These are phyloP conservation scores for Thereva nobilitata DNA, from an alignment of 2,888 invertebrate genomes.

Conservation along the genomic window DNA sequence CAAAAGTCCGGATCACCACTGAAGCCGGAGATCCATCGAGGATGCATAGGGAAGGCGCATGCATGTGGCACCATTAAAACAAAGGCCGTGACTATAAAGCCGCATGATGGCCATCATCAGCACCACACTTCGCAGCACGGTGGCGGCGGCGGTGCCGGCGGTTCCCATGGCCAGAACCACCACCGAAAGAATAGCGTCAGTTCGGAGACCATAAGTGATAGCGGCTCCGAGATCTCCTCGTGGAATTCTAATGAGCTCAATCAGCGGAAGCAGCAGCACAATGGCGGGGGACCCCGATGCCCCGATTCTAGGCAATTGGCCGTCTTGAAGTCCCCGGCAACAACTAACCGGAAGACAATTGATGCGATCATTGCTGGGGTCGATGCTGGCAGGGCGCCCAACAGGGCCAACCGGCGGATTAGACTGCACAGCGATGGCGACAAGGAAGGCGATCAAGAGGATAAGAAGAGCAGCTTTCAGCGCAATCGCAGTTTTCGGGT, in stretches of 20 bases:
- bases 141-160: constrained; percentile 22
- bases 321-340: not conserved
- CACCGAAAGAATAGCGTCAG: constrained; percentile 57
- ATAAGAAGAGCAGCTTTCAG: constrained; percentile 42
- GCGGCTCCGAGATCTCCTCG: constrained; percentile 56
- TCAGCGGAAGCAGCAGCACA: constrained; percentile 36
- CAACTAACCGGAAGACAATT: constrained; percentile 37
- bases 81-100: constrained; percentile 43
- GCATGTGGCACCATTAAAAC: constrained; percentile 65
- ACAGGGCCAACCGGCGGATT: constrained; percentile 38
- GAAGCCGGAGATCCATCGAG: constrained; percentile 64
- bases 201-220: constrained; percentile 57
- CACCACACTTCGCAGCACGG: constrained; percentile 32
- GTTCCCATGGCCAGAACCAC: constrained; percentile 42
- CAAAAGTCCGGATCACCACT: constrained; percentile 44
- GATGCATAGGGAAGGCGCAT: constrained; percentile 77
- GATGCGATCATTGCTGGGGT: constrained; percentile 28
- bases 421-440: constrained; percentile 48
- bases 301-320: constrained; percentile 7
- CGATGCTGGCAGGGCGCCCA: constrained; percentile 29
- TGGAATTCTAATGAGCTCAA: constrained; percentile 47
- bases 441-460: constrained; percentile 40
- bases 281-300: not conserved
- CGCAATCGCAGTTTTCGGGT: constrained; percentile 46
- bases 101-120: constrained; percentile 41